Base-by-base conservation (phyloP, 2,797 vertebrate species). In the Vireo griseus region DNA sequence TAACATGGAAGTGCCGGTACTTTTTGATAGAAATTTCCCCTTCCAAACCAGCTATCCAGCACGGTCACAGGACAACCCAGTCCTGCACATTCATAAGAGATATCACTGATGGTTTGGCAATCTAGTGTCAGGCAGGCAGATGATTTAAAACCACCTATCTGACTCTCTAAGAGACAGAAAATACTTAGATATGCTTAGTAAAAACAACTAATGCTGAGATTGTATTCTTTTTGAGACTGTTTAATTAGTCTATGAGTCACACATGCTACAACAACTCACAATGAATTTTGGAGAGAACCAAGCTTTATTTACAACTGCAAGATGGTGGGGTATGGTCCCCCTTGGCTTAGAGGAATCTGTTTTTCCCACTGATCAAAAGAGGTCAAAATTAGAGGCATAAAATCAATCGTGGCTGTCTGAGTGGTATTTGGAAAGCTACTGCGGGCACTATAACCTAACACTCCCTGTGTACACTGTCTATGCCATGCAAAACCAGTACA, bases 181-280 rank as follows among this genome's bases (percentile, higher is more conserved):
- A 94, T 44, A 44, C 75, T 90, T 85, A 78, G 86, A 93, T 76
- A 67, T 39, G 65, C 83, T 79, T 39, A 61, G 52, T 48, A 51
- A 91, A 92, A 88, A 90, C 47, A 87, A 42, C 77, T 86, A 91
- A 86, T 3, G 5, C 62, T 8, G 66, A 72, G 62, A 78, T 24
- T 76, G 84, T 84, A 39, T 77, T 92, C 51, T 65, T 65, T 84
- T 17, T 20, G 50, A 79, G 85, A n/a, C 69, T 76, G 69, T 44
- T 95, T 84, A 91, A 92, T 88, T 83, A 95, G 58, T 51, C 68
- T 58, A 8, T 62, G 88, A 95, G 87, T 92, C 92, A 93, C 68
- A 55, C 47, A 59, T 5, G 16, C 75, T 62, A 63, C 51, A 83
- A 61, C 69, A 66, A 51, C 51, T 90, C 3, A 1, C 75, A 42